phyloP scores from a whole-genome alignment of 35 echinoderm and acorn worm genomes.

The Stichopus chloronotus region DNA sequence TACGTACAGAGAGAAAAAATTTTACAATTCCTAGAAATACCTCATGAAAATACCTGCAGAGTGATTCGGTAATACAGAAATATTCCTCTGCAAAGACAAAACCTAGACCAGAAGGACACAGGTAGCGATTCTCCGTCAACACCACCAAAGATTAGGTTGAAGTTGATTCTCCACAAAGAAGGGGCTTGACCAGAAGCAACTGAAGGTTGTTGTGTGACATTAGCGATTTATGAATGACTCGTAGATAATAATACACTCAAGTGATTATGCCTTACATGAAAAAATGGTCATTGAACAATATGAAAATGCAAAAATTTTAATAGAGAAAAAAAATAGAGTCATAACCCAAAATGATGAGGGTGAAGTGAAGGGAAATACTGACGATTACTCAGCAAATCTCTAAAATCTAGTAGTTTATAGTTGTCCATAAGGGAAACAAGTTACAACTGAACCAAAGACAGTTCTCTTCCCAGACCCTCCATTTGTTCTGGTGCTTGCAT shows the following conservation, averaged over 20 bases:
- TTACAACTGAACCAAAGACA: too few relatives aligned
- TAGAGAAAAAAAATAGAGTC: too few relatives aligned
- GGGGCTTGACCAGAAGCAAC: slow-evolving; percentile 41
- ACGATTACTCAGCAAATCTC: too few relatives aligned
- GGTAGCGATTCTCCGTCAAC: slow-evolving; percentile 25
- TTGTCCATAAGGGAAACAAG: too few relatives aligned
- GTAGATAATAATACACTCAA: neutral
- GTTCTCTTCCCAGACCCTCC: too few relatives aligned
- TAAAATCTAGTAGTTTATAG: too few relatives aligned
- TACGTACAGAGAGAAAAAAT: neutral
- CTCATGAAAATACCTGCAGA: slow-evolving; percentile 49
- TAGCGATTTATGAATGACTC: neutral
- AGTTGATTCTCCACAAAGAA: slow-evolving; percentile 22
- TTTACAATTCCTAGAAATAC: slow-evolving; percentile 52
- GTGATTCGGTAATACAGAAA: slow-evolving; percentile 46
- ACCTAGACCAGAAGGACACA: slow-evolving; percentile 25
- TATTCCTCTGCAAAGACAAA: slow-evolving; percentile 40
- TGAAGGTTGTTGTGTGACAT: slow-evolving; percentile 29
- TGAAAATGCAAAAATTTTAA: neutral
- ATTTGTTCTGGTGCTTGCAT: too few relatives aligned
- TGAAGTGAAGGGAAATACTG: too few relatives aligned
- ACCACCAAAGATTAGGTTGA: slow-evolving; percentile 16
- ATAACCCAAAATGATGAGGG: too few relatives aligned
- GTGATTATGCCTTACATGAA: neutral
- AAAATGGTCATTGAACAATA: neutral